A percentile compares a stretch with the other conserved stretches of the same genome.
phyloP scores from a whole-genome alignment of 2,113 vertebrate species.

The Zeus faber region DNA sequence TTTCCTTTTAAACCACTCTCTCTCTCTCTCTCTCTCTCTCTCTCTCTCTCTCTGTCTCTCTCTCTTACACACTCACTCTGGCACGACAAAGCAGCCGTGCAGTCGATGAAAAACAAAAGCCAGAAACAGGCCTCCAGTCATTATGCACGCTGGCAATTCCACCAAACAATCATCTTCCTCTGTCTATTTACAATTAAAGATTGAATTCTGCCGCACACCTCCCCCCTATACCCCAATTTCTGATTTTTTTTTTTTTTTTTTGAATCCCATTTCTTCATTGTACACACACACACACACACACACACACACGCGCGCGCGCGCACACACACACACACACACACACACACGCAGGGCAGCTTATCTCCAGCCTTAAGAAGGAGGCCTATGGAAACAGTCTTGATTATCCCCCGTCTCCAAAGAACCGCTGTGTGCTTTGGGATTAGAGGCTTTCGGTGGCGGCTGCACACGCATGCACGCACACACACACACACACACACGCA shows the following conservation, averaged over 20 bases:
- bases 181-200: conserved; percentile 76
- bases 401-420: conserved; percentile 73
- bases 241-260: conserved; percentile 54
- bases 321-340: conserved; percentile 24
- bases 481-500: too few species aligned
- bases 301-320: conserved; percentile 38
- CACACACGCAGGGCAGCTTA: conserved; percentile 69
- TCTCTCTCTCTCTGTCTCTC: too few species aligned
- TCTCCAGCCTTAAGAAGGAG: conserved; percentile 70
- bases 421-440: conserved; percentile 74
- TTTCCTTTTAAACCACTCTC: too few species aligned
- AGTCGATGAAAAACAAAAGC: conserved; percentile 65
- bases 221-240: conserved; percentile 48
- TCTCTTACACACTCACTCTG: too few species aligned
- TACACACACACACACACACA: neutral
- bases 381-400: conserved; percentile 74
- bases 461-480: conserved; percentile 46
- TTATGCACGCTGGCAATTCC: conserved; percentile 72
- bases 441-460: conserved; percentile 69
- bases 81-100: too few species aligned
- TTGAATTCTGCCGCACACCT: conserved; percentile 58
- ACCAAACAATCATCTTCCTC: conserved; percentile 71
- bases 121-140: conserved; percentile 72
- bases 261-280: too few species aligned
- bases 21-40: too few species aligned